Base-by-base conservation (phyloP, 1,140 invertebrate species). In the Caerostris extrusa region DNA sequence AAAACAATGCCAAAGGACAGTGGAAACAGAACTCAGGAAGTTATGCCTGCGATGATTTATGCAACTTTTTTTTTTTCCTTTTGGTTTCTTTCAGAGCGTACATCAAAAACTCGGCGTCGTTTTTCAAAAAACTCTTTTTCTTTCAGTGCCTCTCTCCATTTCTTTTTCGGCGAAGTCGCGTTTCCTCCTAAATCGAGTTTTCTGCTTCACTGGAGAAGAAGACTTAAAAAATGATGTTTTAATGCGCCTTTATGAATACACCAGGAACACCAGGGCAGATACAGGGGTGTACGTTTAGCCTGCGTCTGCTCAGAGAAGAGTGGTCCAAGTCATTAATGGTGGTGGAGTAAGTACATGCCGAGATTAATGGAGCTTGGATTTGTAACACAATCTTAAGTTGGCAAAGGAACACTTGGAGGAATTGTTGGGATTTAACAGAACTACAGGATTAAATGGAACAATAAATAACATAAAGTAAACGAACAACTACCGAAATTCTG, bases 181-280 rank as follows among this genome's bases (percentile, higher is more conserved):
- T 34, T 77, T 34, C 12, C 19, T 77, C 50, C 69, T 34, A 77
- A 77, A 77, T 77, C 34, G 69, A 77, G 69, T 77, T 77, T 77
- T 50, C 69, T 77, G 19, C 69, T 77, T 5, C 19, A 77, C 19
- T 10, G 69, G 10, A 77, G 34, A 10, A 77, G 69, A 77, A 10
- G 8, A 3, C 69, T 77, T 77, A 77, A 77, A 77, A 77, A 77
- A 77, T 77, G 69, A 77, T 77, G 34, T 77, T 77, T 77, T 77
- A 77, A 77, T 77, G 69, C 69, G 69, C 69, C 69, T 77, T 77
- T 77, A 77, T 77, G 69, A 77, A 77, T 77, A 77, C 69, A 34
- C 34, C 34, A 34, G 19, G 34, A 77, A 10, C 19, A 34, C 19
- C 7, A 10, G 8, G 69, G 69, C 19, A 34, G 69, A 77, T 77